A percentile compares a stretch with the other conserved stretches of the same genome.
Evolutionary conservation across 2,113 vertebrate species (phyloP).

Genomic region (Halcyon senegalensis): DNA sequence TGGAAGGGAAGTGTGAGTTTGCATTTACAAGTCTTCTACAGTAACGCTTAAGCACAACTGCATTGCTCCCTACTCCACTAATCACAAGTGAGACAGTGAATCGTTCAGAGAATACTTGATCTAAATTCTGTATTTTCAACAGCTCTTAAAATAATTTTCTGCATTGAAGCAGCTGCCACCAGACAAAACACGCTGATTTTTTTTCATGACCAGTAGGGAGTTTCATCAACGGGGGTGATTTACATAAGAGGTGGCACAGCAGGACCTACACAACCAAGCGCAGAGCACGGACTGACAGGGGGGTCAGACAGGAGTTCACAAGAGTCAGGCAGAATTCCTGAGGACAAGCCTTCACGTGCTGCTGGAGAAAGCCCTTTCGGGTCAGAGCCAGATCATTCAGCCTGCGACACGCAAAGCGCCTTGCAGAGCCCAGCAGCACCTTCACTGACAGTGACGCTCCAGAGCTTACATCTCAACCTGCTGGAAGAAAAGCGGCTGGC

Average conservation of each 20-base stretch:
- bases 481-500: not conserved
- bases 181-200: not conserved
- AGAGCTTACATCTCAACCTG: not conserved
- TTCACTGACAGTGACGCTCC: not conserved
- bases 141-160: not conserved
- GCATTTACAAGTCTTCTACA: not conserved
- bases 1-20: not conserved
- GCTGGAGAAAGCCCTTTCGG: not conserved
- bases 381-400: not conserved
- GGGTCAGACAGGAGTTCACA: not conserved
- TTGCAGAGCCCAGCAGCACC: not conserved
- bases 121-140: not conserved
- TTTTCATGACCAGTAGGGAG: not conserved
- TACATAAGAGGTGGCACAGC: not conserved
- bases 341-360: fast-evolving
- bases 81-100: not conserved
- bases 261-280: not conserved
- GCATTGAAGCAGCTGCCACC: not conserved
- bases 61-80: not conserved
- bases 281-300: fast-evolving
- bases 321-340: not conserved
- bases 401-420: fast-evolving
- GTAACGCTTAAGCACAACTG: not conserved
- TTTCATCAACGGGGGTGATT: not conserved
- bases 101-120: not conserved